These are phyloP conservation scores for Clarias fuscus DNA, from an alignment of 2,797 vertebrate genomes.

Conservation along the genomic window DNA sequence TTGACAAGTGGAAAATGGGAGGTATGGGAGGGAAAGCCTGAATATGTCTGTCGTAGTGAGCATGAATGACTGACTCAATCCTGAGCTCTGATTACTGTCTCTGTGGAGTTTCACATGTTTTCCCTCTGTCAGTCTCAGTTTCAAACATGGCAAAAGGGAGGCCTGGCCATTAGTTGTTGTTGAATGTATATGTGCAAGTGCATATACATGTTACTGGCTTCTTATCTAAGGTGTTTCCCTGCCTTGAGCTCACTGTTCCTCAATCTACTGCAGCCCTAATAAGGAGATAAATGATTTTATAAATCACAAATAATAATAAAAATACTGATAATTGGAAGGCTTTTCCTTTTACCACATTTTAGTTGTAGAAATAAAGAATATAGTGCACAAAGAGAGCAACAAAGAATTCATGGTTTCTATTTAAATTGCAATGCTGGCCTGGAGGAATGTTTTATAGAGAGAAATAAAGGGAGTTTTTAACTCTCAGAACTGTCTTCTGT, in stretches of 20 bases:
- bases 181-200: background rate
- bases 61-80: background rate
- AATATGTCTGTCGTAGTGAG: background rate
- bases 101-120: background rate
- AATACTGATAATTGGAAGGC: conserved; percentile 45
- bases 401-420: conserved; percentile 33
- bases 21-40: background rate
- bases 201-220: background rate
- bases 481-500: no score
- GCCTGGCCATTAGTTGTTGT: background rate
- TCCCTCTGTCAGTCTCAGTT: background rate
- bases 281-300: background rate
- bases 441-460: conserved; percentile 34
- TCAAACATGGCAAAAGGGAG: background rate
- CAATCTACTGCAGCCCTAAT: conserved; percentile 1
- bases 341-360: conserved; percentile 33
- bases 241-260: background rate
- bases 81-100: background rate
- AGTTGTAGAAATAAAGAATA: conserved; percentile 8
- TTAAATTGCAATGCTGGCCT: conserved; percentile 52
- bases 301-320: background rate
- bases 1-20: background rate
- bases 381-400: background rate
- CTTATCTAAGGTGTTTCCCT: background rate
- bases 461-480: no score